Evolutionary conservation across 2,113 vertebrate species (phyloP), one percentile per base, ranked within the genome.

Genomic region (Seriola rivoliana): DNA sequence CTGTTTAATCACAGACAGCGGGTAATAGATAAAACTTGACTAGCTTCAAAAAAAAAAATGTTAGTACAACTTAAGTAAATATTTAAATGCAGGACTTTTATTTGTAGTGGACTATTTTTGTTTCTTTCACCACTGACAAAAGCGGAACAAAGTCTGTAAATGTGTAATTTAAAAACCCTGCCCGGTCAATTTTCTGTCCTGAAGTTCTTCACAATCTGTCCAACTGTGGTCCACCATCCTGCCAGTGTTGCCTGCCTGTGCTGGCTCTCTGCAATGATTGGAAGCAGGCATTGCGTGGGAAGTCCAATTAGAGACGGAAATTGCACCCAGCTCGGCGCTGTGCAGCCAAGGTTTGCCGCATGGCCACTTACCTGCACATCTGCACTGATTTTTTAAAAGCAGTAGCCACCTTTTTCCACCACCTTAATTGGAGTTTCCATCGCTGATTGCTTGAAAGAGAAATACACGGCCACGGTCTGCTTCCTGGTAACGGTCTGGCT

Each of bases 311-410:
- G 25, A 92, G 93, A 87, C 73, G 95, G 91, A 97, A 98, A 98
- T 97, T 97, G 96, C 94, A 88, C 91, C 87, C 93, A 94, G 95
- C 93, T 94, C 93, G 94, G 88, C 90, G 92, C 94, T 71, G 93
- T 94, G 94, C 25, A 95, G 95, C 95, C 95, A 92, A 86, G 92
- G 92, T 93, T 96, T 96, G 95, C 96, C 95, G 94, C 94, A 89
- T 92, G 95, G 96, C 97, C 97, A 96, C 95, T 95, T 95, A 97
- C 96, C 96, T 97, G 96, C 95, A 95, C 97, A 97, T 97, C 96
- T 97, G 97, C 72, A 94, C 91, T 91, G 95, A 94, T 95, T 97
- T 96, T 97, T 91, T 63, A 73, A 92, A 87, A 86, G 88, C 69
- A 80, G 92, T 94, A 92, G 93, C 85, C 85, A 90, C 90, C 89